These are phyloP conservation scores for Xestoiulus laeticollis DNA, from an alignment of 2,888 invertebrate species.

Conservation along the genomic window DNA sequence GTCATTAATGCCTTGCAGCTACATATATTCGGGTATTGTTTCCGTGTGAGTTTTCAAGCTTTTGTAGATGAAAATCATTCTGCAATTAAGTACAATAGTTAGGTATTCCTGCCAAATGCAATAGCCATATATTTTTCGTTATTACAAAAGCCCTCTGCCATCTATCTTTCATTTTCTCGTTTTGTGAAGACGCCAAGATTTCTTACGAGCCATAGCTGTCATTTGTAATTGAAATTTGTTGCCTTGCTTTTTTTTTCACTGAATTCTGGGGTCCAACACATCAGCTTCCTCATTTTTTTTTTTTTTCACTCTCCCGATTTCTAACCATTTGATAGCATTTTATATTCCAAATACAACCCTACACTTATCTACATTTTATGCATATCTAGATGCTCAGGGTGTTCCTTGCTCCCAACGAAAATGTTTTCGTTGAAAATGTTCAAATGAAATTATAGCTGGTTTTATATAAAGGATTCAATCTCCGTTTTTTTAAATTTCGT, in stretches of 20 bases:
- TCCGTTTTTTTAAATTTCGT: background rate
- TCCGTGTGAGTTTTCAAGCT: too few species aligned
- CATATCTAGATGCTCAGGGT: background rate
- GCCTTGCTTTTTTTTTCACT: background rate
- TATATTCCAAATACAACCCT: background rate
- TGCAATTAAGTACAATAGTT: background rate
- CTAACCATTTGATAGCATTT: background rate
- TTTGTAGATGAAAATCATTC: too few species aligned
- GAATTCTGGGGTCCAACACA: background rate
- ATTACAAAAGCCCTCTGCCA: background rate
- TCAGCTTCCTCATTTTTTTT: background rate
- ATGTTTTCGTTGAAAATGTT: background rate
- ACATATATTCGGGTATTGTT: too few species aligned
- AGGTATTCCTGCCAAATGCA: background rate
- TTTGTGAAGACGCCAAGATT: background rate
- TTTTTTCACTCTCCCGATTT: background rate
- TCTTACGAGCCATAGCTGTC: background rate
- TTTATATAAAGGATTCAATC: background rate
- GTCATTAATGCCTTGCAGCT: too few species aligned
- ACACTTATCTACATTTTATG: background rate
- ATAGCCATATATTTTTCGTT: background rate
- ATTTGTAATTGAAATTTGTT: constrained; percentile 2
- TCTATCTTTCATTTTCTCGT: background rate
- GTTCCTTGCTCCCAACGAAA: background rate
- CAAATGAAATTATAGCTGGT: background rate